A percentile compares a stretch with the other conserved stretches of the same genome.
Evolutionary conservation across 2,888 invertebrate species (phyloP).

Genomic region (Allygus modestus): DNA sequence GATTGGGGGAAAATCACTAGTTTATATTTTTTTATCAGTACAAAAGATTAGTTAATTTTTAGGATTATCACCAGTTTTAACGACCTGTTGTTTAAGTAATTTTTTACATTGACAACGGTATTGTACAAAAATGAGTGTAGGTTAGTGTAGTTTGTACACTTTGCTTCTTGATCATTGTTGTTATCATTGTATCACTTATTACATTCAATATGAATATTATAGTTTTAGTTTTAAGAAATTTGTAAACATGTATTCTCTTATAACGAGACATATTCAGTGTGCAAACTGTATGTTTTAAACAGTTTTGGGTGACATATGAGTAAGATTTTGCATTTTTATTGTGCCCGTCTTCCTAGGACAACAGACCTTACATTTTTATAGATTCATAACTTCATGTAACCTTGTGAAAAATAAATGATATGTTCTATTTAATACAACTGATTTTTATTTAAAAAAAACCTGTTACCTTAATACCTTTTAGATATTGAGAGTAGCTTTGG

Average conservation of each 20-base stretch:
- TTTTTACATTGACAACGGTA: neutral
- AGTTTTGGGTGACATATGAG: neutral
- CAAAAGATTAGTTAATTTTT: conserved; percentile 31
- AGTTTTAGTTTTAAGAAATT: conserved; percentile 30
- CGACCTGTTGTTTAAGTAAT: neutral
- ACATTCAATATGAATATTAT: conserved; percentile 33
- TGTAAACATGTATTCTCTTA: neutral
- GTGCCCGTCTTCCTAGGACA: conserved; percentile 24
- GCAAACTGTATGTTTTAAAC: conserved; percentile 7
- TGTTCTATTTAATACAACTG: conserved; percentile 8
- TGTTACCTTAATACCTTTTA: too few species aligned
- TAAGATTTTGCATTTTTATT: conserved; percentile 25
- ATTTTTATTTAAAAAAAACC: neutral
- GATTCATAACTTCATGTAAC: conserved; percentile 12
- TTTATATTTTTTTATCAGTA: conserved; percentile 44
- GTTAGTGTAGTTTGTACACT: conserved; percentile 40
- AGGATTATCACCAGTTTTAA: conserved; percentile 9
- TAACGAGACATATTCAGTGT: neutral
- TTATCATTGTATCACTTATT: conserved; percentile 4
- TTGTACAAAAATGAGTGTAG: conserved; percentile 19
- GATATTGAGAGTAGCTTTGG: too few species aligned
- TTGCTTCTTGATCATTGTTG: conserved; percentile 26
- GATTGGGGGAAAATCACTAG: neutral
- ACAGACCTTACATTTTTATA: conserved; percentile 20
- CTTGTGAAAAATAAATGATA: neutral